A percentile compares a stretch with the other conserved stretches of the same genome.
Evolutionary conservation across 2,888 invertebrate species (phyloP).

Genomic region (Mythimna impura): DNA sequence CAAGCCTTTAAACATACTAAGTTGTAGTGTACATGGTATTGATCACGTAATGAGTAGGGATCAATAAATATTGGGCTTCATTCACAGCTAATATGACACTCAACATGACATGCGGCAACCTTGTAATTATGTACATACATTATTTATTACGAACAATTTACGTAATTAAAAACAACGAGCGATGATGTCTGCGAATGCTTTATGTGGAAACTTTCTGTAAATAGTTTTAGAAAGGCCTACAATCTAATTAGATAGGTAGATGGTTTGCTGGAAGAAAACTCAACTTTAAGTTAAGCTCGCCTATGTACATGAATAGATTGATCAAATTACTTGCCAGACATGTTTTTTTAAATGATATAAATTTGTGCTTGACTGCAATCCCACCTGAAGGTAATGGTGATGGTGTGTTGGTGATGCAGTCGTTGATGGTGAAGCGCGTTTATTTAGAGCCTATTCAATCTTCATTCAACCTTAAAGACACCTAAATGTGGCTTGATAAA

Average conservation of each 20-base stretch:
- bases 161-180: conserved; percentile 3
- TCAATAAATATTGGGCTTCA: not conserved
- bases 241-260: not conserved
- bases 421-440: too few species aligned
- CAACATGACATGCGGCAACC: not conserved
- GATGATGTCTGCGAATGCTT: not conserved
- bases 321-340: too few species aligned
- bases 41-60: not conserved
- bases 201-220: not conserved
- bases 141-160: conserved; percentile 6
- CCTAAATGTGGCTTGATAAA: too few species aligned
- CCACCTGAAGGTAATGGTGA: too few species aligned
- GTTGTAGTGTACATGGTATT: not conserved
- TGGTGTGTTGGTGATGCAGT: too few species aligned
- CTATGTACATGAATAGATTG: too few species aligned
- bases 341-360: too few species aligned
- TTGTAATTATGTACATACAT: conserved; percentile 22
- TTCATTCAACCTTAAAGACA: too few species aligned
- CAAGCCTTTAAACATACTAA: not conserved
- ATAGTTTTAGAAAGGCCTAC: not conserved
- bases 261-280: too few species aligned
- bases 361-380: too few species aligned
- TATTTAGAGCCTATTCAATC: too few species aligned
- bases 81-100: not conserved
- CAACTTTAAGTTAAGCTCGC: too few species aligned